Evolutionary conservation across 2,797 vertebrate species (phyloP), one percentile per base, ranked within the genome.

Genomic region (Nothura maculosa): DNA sequence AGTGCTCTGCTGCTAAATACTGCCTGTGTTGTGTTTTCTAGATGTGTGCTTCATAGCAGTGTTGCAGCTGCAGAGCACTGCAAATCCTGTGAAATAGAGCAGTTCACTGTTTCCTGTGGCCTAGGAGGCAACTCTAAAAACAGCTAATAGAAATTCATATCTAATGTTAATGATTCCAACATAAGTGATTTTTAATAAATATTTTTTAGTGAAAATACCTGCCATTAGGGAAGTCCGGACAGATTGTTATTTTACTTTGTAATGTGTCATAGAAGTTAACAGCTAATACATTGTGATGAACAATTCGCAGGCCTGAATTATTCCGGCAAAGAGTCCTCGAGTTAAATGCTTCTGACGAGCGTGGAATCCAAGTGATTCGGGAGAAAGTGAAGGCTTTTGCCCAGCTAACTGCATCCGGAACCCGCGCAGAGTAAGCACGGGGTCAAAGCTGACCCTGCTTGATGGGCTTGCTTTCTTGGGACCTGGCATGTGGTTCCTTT

Each of bases 351-450:
- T 99, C 99, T 0, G 99, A 99, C 91, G 99, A 99, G 95, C 98
- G 99, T 89, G 99, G 99, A 67, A 99, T 99, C 93, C 99, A 99
- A 97, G 99, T 99, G 62, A 87, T 99, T 92, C 98, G 99, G 57
- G 98, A 99, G 61, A 99, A 99, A 95, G 99, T 99, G 94, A 99
- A 99, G 97, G 98, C 94, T 60, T 99, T 99, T 92, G 99, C 99
- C 93, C 99, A 99, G 93, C 98, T 99, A 22, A 99, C 99, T 1
- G 99, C 98, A 4, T 98, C 98, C 28, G 99, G 99, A 70, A 98
- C 95, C 70, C 98, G 99, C 28, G 21, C 98, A 43, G 99, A 99
- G 99, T 99, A 97, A 99, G 99, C 96, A 89, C 81, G 64, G 83
- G 69, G 36, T 75, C 57, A 30, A 57, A 34, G 20, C 22, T 64